A percentile compares a stretch with the other conserved stretches of the same genome.
phyloP scores from a whole-genome alignment of 2,113 vertebrate genomes.

The Sakesphorus luctuosus region DNA sequence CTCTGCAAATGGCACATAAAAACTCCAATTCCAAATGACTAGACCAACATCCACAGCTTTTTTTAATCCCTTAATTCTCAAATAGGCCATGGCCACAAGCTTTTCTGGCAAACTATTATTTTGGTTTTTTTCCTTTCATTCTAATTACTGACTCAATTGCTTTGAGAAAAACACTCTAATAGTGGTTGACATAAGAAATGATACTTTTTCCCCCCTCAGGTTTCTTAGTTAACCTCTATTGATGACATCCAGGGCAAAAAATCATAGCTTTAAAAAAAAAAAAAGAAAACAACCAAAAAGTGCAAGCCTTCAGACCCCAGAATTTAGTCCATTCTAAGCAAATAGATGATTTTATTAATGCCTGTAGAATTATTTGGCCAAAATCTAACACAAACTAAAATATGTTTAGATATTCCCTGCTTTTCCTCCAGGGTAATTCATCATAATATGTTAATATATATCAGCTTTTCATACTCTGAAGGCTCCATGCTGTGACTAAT shows the following conservation, averaged over 20 bases:
- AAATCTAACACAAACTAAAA: not conserved
- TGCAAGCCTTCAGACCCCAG: not conserved
- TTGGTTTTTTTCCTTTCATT: not conserved
- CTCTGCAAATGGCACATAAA: not conserved
- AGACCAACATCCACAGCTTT: not conserved
- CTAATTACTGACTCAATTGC: not conserved
- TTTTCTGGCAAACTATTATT: not conserved
- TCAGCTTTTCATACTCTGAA: conserved; percentile 32
- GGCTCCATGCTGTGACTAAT: conserved; percentile 27
- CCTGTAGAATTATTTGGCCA: not conserved
- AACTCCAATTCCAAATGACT: not conserved
- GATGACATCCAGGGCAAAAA: not conserved
- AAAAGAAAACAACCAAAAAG: not conserved
- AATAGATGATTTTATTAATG: not conserved
- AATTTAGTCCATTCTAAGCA: not conserved
- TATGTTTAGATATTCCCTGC: not conserved
- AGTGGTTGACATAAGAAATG: not conserved
- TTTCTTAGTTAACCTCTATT: not conserved
- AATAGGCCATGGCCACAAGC: not conserved
- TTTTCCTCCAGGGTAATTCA: not conserved
- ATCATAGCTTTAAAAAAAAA: not conserved
- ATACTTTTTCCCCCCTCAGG: not conserved
- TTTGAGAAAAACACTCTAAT: not conserved
- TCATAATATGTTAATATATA: not conserved
- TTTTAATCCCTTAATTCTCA: not conserved